phyloP scores from a whole-genome alignment of 2,113 vertebrate genomes.

The Terrapene triunguis region DNA sequence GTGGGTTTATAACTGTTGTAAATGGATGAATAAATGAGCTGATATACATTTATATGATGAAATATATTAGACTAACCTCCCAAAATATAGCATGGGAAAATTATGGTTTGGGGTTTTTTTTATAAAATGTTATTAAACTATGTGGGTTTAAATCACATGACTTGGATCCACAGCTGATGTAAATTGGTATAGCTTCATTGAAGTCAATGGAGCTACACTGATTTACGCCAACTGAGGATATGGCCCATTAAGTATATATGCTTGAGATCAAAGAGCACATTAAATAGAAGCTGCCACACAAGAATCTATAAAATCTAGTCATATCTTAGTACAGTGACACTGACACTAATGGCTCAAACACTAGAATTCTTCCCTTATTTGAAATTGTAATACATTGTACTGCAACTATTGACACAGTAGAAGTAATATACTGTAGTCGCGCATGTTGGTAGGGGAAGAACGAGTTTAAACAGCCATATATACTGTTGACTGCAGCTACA shows the following conservation, averaged over 20 bases:
- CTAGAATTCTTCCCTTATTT: background rate
- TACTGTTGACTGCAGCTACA: background rate
- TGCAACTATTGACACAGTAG: background rate
- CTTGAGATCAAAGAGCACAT: background rate
- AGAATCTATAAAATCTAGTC: background rate
- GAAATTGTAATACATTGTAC: background rate
- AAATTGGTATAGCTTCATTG: background rate
- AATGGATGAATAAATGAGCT: background rate
- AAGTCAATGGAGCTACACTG: background rate
- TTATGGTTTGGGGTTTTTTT: background rate
- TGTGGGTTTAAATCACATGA: background rate
- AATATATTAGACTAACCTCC: background rate
- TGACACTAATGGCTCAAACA: background rate
- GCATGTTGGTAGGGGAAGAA: background rate
- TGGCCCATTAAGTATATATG: fast-evolving
- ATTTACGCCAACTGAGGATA: background rate
- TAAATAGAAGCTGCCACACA: background rate
- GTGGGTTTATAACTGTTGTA: background rate
- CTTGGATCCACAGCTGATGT: background rate
- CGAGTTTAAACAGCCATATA: background rate
- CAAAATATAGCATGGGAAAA: background rate
- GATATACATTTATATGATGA: background rate
- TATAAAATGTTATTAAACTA: background rate
- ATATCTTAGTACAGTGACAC: background rate
- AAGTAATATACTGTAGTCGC: background rate